These are phyloP conservation scores for Pangasianodon hypophthalmus DNA, from an alignment of 2,113 vertebrate genomes.

Conservation along the genomic window DNA sequence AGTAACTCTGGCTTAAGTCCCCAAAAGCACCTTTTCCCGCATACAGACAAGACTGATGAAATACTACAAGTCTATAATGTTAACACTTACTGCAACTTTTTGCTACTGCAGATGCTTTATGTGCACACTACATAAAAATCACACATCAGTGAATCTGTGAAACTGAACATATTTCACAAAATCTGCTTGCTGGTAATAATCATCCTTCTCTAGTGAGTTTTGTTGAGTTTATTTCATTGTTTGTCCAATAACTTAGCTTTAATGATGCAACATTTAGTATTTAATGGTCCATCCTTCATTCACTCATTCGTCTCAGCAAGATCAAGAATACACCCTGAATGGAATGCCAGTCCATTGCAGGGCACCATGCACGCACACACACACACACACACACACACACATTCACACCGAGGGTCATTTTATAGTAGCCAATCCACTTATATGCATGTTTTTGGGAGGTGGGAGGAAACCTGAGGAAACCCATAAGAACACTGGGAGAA, in stretches of 20 bases:
- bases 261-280: neutral
- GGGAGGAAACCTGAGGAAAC: neutral
- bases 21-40: neutral
- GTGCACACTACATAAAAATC: neutral
- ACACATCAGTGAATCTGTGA: neutral
- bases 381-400: neutral
- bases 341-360: neutral
- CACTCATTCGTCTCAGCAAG: neutral
- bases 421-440: neutral
- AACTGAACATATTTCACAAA: neutral
- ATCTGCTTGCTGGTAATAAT: neutral
- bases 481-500: neutral
- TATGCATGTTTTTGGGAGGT: neutral
- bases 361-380: neutral
- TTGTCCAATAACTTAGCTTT: neutral
- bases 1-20: neutral
- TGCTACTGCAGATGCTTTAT: neutral
- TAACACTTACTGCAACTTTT: neutral
- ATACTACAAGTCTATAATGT: neutral
- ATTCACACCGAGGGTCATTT: neutral
- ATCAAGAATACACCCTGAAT: neutral
- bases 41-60: neutral
- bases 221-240: neutral
- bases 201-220: neutral
- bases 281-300: neutral